Evolutionary conservation across 2,797 vertebrate species (phyloP).

Genomic region (Enteromius radiatus): DNA sequence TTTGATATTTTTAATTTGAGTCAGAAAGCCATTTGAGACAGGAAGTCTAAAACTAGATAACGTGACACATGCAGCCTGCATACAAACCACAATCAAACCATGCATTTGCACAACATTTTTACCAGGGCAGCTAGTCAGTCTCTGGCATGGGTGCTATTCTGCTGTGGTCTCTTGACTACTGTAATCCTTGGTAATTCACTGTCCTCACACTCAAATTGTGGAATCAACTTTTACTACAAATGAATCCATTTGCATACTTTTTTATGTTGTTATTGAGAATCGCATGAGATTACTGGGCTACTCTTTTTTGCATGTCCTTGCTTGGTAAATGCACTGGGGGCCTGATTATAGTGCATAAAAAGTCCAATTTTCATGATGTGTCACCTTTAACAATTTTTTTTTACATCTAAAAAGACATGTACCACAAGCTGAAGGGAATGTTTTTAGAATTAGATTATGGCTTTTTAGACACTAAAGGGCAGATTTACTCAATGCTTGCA

Average conservation of each 20-base stretch:
- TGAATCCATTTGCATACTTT: neutral
- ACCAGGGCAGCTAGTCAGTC: neutral
- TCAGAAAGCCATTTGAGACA: neutral
- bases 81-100: neutral
- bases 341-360: no score
- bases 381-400: neutral
- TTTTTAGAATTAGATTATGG: no score
- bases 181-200: neutral
- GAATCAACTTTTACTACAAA: neutral
- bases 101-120: neutral
- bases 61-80: neutral
- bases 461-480: no score
- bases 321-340: no score
- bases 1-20: neutral
- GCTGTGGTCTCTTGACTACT: neutral
- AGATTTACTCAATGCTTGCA: no score
- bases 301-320: no score
- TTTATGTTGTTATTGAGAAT: neutral
- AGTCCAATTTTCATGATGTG: no score
- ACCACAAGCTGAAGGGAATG: neutral
- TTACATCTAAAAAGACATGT: neutral
- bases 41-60: neutral
- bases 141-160: neutral
- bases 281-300: neutral
- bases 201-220: neutral